phyloP scores from a whole-genome alignment of 2,888 invertebrate species.

The Drosophila prolongata region DNA sequence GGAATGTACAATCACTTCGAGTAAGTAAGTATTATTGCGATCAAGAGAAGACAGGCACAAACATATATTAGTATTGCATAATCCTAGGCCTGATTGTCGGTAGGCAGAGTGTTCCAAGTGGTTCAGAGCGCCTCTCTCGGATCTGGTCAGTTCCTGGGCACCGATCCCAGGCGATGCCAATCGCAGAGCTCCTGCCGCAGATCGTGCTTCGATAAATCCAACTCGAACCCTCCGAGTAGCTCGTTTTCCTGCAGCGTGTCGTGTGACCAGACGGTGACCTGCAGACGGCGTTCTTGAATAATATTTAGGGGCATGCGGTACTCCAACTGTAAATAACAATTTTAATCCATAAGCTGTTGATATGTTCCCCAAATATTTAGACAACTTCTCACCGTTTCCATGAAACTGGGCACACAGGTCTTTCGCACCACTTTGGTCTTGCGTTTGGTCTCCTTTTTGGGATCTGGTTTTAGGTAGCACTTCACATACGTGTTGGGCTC shows the following conservation, averaged over 20 bases:
- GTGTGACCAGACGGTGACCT: constrained; percentile 97
- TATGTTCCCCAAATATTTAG: no score
- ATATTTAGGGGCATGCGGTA: constrained; percentile 94
- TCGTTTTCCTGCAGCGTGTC: constrained; percentile 97
- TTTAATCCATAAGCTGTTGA: neutral
- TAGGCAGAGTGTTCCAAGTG: constrained; percentile 11
- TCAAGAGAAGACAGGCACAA: constrained; percentile 72
- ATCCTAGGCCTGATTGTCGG: constrained; percentile 53
- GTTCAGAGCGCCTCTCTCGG: neutral
- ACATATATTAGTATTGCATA: constrained; percentile 44
- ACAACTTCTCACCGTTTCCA: constrained; percentile 92
- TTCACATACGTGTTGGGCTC: constrained; percentile 96
- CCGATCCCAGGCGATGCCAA: constrained; percentile 91
- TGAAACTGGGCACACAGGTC: constrained; percentile 98
- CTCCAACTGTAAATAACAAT: constrained; percentile 88
- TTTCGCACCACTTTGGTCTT: constrained; percentile 97
- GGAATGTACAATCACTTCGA: constrained; percentile 79
- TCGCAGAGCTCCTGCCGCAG: constrained; percentile 91
- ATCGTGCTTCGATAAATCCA: constrained; percentile 90
- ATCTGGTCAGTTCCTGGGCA: constrained; percentile 73
- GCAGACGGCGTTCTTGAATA: constrained; percentile 90
- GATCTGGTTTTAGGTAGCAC: constrained; percentile 96
- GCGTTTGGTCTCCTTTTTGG: constrained; percentile 95
- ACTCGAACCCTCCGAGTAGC: constrained; percentile 95
- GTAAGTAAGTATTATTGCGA: constrained; percentile 78